Evolutionary conservation across 2,888 invertebrate species (phyloP), one percentile per base, ranked within the genome.

Genomic region (Cosmorhoe ocellata): DNA sequence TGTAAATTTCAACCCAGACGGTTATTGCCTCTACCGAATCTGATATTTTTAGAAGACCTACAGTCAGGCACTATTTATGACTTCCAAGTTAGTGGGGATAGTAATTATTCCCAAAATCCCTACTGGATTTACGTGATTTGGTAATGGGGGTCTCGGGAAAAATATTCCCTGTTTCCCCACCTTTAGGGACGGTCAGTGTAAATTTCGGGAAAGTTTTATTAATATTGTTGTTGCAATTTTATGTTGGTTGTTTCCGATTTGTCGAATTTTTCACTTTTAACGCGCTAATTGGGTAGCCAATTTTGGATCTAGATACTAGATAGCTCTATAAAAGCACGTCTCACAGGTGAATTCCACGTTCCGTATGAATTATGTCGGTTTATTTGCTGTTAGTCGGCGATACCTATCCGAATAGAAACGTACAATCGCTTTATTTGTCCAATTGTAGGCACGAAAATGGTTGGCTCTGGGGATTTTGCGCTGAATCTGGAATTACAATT

Each of bases 331-430:
- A 0, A 28, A 31, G 9, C 22, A 39, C 46, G 37, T 57, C 33
- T 37, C 45, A 44, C 41, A 46, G 36, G 49, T 50, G 36, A 36
- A 48, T 37, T 39, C 27, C 42, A 22, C 49, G 28, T 48, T 50
- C 27, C 40, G 26, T 49, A 42, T 56, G 36, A 59, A 36, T 51
- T 46, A 46, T 39, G 43, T 39, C 51, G 50, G 33, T 59, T 61
- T 66, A 61, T 58, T 56, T 57, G 51, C 44, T 34, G 38, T 34
- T 45, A 41, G 49, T 26, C 28, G 11, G 40, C 40, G 13, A 34
- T 47, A 30, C 22, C 18, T 24, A 28, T 18, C 42, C 27, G 32
- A 47, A 47, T 37, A 41, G 26, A 27, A 32, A 7, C 37, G 32
- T 38, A 27, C 34, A 42, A 30, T 52, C 24, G 32, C 37, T 52